Percentiles rank a stretch among this genome's conserved stretches.
Evolutionary conservation across 2,113 vertebrate genomes (phyloP).

Genomic region (Pseudonaja textilis): DNA sequence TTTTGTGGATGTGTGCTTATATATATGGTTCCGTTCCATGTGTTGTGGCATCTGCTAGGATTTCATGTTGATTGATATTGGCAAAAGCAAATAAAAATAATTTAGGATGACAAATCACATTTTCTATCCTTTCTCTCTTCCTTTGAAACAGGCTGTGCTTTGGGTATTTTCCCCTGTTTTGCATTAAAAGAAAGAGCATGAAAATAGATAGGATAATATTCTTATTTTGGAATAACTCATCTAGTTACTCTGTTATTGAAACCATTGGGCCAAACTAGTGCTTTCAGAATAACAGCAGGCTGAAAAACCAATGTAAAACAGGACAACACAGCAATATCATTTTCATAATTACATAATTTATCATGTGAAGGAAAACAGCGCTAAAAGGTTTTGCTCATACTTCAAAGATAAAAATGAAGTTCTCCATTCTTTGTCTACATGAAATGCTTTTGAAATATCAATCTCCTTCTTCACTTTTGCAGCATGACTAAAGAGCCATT

Average conservation of each 20-base stretch:
- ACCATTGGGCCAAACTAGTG: conserved; percentile 20
- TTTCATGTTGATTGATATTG: neutral
- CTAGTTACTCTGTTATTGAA: conserved; percentile 28
- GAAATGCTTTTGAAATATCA: conserved; percentile 11
- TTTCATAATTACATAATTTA: conserved; percentile 42
- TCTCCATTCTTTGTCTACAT: conserved; percentile 12
- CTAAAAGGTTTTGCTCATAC: conserved; percentile 32
- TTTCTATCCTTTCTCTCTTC: neutral
- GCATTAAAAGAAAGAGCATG: neutral
- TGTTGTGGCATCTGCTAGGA: neutral
- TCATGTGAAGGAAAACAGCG: conserved; percentile 45
- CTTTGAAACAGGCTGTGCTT: neutral
- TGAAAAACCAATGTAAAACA: conserved; percentile 37
- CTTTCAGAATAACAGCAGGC: conserved; percentile 40
- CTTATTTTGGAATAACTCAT: conserved; percentile 24
- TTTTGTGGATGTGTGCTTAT: neutral
- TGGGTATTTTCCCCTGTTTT: neutral
- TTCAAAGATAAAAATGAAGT: conserved; percentile 16
- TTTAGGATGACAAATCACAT: neutral
- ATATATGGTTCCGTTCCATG: neutral
- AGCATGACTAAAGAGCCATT: neutral
- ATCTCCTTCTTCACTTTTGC: conserved; percentile 19
- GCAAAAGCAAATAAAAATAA: neutral
- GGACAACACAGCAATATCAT: conserved; percentile 51
- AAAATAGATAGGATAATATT: accelerated